These are phyloP conservation scores for Glaucidium brasilianum DNA, from an alignment of 2,113 vertebrate genomes.

Conservation along the genomic window DNA sequence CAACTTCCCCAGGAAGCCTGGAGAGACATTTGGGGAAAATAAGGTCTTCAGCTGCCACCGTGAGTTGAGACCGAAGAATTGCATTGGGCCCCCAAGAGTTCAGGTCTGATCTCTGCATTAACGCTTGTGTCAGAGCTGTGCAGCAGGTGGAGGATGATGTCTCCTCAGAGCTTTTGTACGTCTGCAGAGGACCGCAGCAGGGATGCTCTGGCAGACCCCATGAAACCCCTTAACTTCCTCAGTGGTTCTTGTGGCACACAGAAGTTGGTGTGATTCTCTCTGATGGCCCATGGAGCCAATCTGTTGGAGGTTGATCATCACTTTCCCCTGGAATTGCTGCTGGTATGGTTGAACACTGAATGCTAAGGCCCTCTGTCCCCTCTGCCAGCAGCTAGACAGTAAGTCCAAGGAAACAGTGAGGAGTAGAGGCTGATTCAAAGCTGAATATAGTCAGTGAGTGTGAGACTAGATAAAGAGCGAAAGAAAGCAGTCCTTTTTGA, in stretches of 20 bases:
- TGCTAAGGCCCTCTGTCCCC: too few relatives aligned
- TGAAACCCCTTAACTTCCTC: neutral
- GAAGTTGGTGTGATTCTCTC: neutral
- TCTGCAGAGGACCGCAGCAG: neutral
- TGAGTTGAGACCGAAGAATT: neutral
- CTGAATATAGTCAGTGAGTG: neutral
- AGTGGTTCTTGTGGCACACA: neutral
- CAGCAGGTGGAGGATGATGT: neutral
- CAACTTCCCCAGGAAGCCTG: neutral
- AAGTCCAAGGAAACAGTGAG: neutral
- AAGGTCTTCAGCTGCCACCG: neutral
- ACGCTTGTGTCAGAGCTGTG: neutral
- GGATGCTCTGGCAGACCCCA: neutral
- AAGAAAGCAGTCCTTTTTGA: neutral
- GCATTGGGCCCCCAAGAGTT: neutral
- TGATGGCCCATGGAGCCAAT: neutral
- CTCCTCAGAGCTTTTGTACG: neutral
- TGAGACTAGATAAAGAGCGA: neutral
- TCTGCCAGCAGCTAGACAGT: neutral
- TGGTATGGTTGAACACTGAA: neutral
- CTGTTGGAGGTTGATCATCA: rapidly evolving
- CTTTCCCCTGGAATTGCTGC: neutral
- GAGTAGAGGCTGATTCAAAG: neutral
- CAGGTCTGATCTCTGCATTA: neutral
- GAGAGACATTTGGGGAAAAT: neutral